Conservation (phyloP, 2,888 invertebrate genomes). For the Pogonocherus hispidulus region DNA sequence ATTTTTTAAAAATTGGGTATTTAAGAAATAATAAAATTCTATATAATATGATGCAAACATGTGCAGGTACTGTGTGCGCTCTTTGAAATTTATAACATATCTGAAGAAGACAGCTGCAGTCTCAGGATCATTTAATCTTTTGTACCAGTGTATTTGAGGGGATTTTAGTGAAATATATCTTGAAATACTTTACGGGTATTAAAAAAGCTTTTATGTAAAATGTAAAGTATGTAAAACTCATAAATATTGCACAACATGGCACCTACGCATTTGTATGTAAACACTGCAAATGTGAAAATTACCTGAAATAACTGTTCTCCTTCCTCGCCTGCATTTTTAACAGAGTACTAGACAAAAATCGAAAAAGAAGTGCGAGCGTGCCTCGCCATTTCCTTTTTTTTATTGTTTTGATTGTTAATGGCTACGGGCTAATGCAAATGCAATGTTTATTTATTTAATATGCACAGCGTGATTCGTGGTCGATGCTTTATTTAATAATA, state of each 20-base stretch:
- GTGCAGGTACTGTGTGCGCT: too few species aligned
- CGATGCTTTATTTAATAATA: constrained; percentile 15
- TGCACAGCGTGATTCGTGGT: neutral
- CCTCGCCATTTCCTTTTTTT: constrained; percentile 2
- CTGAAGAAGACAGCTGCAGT: too few species aligned
- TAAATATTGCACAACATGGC: constrained; percentile 7
- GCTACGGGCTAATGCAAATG: constrained; percentile 19
- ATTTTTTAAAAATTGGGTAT: too few species aligned
- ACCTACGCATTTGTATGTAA: neutral
- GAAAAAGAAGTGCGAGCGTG: constrained; percentile 19
- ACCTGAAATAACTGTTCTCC: constrained; percentile 31
- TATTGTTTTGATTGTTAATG: constrained; percentile 13
- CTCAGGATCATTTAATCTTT: too few species aligned
- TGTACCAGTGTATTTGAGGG: too few species aligned
- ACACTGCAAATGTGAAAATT: constrained; percentile 21
- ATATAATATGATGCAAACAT: too few species aligned
- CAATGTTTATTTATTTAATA: constrained; percentile 23
- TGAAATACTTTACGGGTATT: too few species aligned
- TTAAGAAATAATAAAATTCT: too few species aligned
- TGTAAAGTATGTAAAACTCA: too few species aligned
- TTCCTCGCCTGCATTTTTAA: constrained; percentile 9
- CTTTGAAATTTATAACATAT: too few species aligned
- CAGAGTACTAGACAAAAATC: constrained; percentile 26
- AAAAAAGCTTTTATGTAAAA: too few species aligned
- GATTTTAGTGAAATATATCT: too few species aligned